A percentile compares a stretch with the other conserved stretches of the same genome.
Conservation (phyloP, 2,888 invertebrate genomes). For the Ametastegia equiseti region DNA sequence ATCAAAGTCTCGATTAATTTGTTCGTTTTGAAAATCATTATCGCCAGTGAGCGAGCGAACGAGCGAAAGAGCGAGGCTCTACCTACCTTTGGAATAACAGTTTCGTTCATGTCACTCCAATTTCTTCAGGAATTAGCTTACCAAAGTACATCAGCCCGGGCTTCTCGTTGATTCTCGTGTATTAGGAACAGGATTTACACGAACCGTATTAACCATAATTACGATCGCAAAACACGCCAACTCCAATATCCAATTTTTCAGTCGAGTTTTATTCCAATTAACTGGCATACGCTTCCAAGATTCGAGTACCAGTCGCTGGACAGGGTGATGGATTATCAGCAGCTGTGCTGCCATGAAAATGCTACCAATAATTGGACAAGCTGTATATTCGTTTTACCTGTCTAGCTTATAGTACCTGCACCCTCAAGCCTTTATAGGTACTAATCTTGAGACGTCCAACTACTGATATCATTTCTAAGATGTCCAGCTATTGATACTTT, state of each 20-base stretch:
- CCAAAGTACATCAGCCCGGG: not conserved
- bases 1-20: conserved; percentile 41
- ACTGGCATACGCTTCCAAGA: not conserved
- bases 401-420: too few species aligned
- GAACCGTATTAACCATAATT: not conserved
- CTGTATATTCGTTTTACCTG: too few species aligned
- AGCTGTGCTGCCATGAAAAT: too few species aligned
- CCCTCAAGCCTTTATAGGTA: too few species aligned
- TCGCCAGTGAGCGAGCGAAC: not conserved
- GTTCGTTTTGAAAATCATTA: conserved; percentile 39
- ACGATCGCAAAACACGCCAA: not conserved
- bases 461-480: too few species aligned
- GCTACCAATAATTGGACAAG: too few species aligned
- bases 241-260: not conserved
- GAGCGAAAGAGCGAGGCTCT: not conserved
- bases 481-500: too few species aligned
- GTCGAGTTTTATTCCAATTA: not conserved
- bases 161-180: too few species aligned
- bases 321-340: too few species aligned
- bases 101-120: conserved; percentile 22
- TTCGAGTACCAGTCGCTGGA: not conserved
- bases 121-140: not conserved
- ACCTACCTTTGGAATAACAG: not conserved
- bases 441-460: too few species aligned
- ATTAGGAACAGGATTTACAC: not conserved